Percentiles rank a stretch among this genome's conserved stretches.
Evolutionary conservation across 2,113 vertebrate species (phyloP).

Genomic region (Odontophorus gujanensis): DNA sequence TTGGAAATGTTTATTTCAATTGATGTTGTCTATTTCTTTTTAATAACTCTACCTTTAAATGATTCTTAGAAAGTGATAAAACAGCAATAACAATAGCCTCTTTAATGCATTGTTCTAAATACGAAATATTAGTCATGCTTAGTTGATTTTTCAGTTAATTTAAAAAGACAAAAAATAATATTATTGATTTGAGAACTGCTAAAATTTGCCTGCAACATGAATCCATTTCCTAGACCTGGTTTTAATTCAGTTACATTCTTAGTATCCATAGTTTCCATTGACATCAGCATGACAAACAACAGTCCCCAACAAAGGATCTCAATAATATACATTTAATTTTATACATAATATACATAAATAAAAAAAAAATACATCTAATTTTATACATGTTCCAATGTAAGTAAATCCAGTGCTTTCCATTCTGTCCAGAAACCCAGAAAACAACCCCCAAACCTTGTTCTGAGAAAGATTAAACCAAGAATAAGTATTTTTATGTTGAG

Average conservation of each 20-base stretch:
- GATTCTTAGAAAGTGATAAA: background rate
- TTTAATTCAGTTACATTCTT: background rate
- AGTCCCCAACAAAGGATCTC: background rate
- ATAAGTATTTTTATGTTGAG: background rate
- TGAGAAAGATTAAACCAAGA: background rate
- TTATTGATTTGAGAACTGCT: background rate
- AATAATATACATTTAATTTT: background rate
- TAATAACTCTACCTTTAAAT: background rate
- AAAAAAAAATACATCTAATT: background rate
- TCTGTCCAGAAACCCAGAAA: background rate
- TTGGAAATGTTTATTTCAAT: background rate
- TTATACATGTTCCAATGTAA: background rate
- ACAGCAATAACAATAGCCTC: background rate
- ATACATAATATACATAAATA: no score
- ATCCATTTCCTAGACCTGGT: background rate
- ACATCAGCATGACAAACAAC: background rate
- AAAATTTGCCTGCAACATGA: background rate
- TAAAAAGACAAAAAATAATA: background rate
- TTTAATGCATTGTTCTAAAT: background rate
- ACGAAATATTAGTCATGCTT: background rate
- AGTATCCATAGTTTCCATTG: background rate
- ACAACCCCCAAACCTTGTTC: background rate
- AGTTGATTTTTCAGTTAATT: background rate
- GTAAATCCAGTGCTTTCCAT: background rate
- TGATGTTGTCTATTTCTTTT: background rate